Evolutionary conservation across 2,113 vertebrate species (phyloP), one percentile per base, ranked within the genome.

Genomic region (Microtus pennsylvanicus): DNA sequence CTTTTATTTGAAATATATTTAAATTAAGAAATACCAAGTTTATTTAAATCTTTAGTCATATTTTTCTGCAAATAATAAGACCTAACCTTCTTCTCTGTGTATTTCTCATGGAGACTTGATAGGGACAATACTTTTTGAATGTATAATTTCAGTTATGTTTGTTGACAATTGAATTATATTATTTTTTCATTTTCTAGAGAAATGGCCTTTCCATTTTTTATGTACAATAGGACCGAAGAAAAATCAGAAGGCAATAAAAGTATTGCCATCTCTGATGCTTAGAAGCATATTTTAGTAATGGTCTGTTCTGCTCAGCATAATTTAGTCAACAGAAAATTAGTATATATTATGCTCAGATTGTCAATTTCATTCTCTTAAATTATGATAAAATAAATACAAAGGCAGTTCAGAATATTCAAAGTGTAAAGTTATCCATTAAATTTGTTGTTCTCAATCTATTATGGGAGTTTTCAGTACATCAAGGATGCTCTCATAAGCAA

Each of bases 321-420:
- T 87, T 81, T 96, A 92, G 80, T 96, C 38, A 83, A 96, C 63
- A 96, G 30, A 81, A 89, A 90, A 93, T 92, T 95, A 93, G 58
- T 94, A 52, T 65, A 75, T 38, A 82, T 82, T 90, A 88, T 78
- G 76, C 7, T 58, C 13, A 95, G 24, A 69, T 96, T 77, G 81
- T 96, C 69, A 95, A 76, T 94, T 90, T 88, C 65, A 52, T 87
- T 42, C 2, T 85, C 14, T 87, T 75, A 82, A 5, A 95, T n/a
- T 58, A 87, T 38, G 80, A 90, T 83, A 94, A 94, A 93, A 69
- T 61, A 58, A 94, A 89, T 11, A 61, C 19, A 87, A 83, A 96
- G 21, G n/a, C n/a, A 72, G 70, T 61, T 86, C 33, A 76, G 80
- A 93, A 65, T 50, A 96, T 94, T 96, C 33, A 88, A 81, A 81